Evolutionary conservation across 2,888 invertebrate genomes (phyloP).

Genomic region (Glyphotaelius pellucidus): DNA sequence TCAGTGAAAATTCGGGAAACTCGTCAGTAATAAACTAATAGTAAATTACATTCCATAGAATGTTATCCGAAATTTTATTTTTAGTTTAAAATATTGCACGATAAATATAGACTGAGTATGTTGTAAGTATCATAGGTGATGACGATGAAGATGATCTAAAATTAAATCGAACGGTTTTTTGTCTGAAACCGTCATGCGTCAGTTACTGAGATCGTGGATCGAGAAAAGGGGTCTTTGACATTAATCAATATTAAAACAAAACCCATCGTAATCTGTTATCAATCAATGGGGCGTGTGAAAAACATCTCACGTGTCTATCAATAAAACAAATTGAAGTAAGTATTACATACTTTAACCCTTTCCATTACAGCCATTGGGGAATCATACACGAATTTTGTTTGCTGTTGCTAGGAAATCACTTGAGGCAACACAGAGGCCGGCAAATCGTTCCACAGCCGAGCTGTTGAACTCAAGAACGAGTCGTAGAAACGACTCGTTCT

Average conservation of each 20-base stretch:
- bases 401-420: background rate
- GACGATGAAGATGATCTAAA: background rate
- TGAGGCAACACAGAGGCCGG: too few relatives aligned
- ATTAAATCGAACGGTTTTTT: background rate
- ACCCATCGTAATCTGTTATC: conserved; percentile 51
- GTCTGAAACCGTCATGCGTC: background rate
- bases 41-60: too few relatives aligned
- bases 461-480: too few relatives aligned
- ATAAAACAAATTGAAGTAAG: conserved; percentile 56
- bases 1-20: too few relatives aligned
- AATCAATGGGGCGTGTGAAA: conserved; percentile 60
- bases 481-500: too few relatives aligned
- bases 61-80: too few relatives aligned
- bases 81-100: too few relatives aligned
- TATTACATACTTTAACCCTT: conserved; percentile 24
- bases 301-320: conserved; percentile 59
- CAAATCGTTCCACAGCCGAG: too few relatives aligned
- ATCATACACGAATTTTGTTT: background rate
- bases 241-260: conserved; percentile 56
- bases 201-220: background rate
- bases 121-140: background rate
- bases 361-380: background rate
- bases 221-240: conserved; percentile 30
- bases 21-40: too few relatives aligned
- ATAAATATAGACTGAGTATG: background rate